These are phyloP conservation scores for Microvelia longipes DNA, from an alignment of 1,140 invertebrate species.

Conservation along the genomic window DNA sequence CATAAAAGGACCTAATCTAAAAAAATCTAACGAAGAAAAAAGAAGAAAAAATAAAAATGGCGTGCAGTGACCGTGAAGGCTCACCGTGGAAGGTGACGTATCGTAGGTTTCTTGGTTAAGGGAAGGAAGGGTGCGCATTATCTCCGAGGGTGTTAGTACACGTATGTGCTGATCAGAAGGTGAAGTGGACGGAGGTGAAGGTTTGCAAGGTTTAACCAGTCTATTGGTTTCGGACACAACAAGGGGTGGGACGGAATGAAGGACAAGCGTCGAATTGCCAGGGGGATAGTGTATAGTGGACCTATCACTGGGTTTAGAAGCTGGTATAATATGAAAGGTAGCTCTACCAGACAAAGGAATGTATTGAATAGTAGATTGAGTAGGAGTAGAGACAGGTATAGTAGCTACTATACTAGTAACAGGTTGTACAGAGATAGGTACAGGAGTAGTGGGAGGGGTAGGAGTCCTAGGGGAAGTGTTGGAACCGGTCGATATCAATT, in stretches of 20 bases:
- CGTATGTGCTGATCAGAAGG: conserved; percentile 58
- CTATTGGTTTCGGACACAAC: conserved; percentile 20
- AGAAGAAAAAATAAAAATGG: conserved; percentile 1
- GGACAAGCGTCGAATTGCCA: conserved; percentile 19
- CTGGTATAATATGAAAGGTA: conserved; percentile 13
- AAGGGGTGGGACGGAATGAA: conserved; percentile 22
- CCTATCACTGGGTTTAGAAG: conserved; percentile 19
- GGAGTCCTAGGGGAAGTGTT: conserved; percentile 17
- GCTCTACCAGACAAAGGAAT: conserved; percentile 17
- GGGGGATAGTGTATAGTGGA: conserved; percentile 25
- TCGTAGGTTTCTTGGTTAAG: conserved; percentile 54
- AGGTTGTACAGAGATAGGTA: conserved; percentile 1
- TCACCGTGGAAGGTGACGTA: conserved; percentile 44
- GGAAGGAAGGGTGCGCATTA: conserved; percentile 70
- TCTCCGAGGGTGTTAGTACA: conserved; percentile 69
- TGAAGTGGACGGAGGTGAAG: conserved; percentile 15
- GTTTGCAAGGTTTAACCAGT: conserved; percentile 8
- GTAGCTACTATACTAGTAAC: conserved; percentile 14
- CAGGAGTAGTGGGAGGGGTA: conserved; percentile 16
- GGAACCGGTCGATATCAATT: conserved; percentile 19
- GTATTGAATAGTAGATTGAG: conserved; percentile 25
- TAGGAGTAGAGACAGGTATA: conserved; percentile 17
- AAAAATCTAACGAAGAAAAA: background rate
- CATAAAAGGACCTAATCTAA: no score
- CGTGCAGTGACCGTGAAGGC: conserved; percentile 19